phyloP scores from a whole-genome alignment of 2,797 vertebrate genomes.

The Paratrypauchen microcephalus region DNA sequence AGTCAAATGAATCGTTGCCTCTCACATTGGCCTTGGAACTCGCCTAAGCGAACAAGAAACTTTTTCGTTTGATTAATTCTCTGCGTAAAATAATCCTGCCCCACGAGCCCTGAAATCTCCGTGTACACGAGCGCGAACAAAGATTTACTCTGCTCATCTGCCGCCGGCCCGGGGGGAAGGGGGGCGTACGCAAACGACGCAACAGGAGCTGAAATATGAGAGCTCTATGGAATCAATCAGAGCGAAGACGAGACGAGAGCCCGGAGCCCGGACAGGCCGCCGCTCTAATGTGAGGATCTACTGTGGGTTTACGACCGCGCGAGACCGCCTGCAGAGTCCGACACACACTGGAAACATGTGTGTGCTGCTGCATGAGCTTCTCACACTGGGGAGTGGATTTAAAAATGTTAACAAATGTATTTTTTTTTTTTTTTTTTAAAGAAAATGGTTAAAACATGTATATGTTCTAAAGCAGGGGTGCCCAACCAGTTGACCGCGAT shows the following conservation, averaged over 20 bases:
- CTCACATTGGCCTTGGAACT: too few species aligned
- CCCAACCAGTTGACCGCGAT: too few species aligned
- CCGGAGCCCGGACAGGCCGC: slow-evolving; percentile 45
- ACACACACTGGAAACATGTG: slow-evolving; percentile 52
- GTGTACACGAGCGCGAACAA: slow-evolving; percentile 55
- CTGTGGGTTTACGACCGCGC: slow-evolving; percentile 49
- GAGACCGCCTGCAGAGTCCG: slow-evolving; percentile 24
- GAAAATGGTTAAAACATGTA: too few species aligned
- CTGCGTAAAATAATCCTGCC: slow-evolving; percentile 32
- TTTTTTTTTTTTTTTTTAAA: too few species aligned
- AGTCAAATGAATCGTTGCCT: too few species aligned
- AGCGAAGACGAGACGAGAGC: slow-evolving; percentile 29
- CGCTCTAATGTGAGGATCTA: slow-evolving; percentile 57
- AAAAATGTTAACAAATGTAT: too few species aligned
- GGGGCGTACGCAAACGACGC: slow-evolving; percentile 64
- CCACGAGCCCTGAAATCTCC: slow-evolving; percentile 34
- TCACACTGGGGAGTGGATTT: not conserved
- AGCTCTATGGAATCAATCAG: slow-evolving; percentile 62
- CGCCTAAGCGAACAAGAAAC: too few species aligned
- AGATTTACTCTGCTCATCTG: slow-evolving; percentile 79
- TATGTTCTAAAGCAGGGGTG: too few species aligned
- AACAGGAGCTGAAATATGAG: slow-evolving; percentile 49
- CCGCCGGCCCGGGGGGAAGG: slow-evolving; percentile 63
- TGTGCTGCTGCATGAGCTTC: slow-evolving; percentile 45
- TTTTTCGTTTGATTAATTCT: not conserved